Evolutionary conservation across 2,113 vertebrate species (phyloP).

Genomic region (Zootoca vivipara): DNA sequence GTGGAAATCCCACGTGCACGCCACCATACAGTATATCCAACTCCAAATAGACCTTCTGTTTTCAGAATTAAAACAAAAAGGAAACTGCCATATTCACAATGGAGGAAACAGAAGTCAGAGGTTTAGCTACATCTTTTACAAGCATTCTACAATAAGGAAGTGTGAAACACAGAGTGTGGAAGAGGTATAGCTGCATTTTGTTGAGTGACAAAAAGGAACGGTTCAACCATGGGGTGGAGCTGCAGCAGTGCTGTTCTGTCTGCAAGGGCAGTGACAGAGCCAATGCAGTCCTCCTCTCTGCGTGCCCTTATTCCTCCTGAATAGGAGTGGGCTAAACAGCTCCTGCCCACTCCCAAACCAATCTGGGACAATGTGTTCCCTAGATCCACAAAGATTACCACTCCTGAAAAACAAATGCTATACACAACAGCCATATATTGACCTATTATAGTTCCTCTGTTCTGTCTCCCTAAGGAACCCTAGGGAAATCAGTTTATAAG

Average conservation of each 20-base stretch:
- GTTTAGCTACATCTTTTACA: not conserved
- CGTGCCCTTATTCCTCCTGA: no score
- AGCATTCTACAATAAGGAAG: not conserved
- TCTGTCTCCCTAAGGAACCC: not conserved
- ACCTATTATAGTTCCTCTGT: not conserved
- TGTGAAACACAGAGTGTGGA: not conserved
- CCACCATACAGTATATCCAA: no score
- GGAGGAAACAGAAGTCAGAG: not conserved
- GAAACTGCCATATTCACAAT: not conserved
- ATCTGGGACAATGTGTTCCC: not conserved
- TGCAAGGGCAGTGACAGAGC: no score
- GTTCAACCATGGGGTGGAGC: no score
- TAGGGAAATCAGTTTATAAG: not conserved
- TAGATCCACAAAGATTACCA: not conserved
- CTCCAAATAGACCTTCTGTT: not conserved
- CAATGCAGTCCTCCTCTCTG: no score
- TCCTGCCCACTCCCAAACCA: not conserved
- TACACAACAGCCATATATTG: not conserved
- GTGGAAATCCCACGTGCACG: no score
- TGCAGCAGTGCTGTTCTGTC: no score
- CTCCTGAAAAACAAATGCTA: not conserved
- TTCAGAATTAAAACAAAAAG: not conserved
- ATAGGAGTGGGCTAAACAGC: no score
- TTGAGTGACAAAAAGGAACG: not conserved
- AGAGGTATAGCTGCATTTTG: not conserved